These are phyloP conservation scores for Coptodon bakossiorum DNA, from an alignment of 2,113 vertebrate species.

Conservation along the genomic window DNA sequence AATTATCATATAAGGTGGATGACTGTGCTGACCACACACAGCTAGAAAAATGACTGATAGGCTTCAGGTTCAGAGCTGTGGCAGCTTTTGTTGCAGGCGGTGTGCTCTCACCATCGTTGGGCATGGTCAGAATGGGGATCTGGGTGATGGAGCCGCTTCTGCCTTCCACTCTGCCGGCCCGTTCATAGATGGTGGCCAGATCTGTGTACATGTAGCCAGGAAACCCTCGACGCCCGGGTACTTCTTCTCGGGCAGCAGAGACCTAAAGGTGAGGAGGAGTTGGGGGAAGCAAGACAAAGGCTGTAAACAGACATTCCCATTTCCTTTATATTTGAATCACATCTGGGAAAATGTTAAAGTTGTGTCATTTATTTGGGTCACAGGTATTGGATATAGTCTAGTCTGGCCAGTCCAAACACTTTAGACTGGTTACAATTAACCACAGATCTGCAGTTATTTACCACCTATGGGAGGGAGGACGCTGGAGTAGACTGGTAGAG, in stretches of 20 bases:
- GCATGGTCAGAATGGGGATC: conserved; percentile 75
- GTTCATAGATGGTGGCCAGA: conserved; percentile 75
- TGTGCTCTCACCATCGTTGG: conserved; percentile 60
- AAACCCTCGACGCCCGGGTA: conserved; percentile 69
- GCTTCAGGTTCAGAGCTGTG: neutral
- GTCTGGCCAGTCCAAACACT: neutral
- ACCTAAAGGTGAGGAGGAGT: conserved; percentile 33
- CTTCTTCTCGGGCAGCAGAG: conserved; percentile 71
- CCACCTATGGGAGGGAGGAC: neutral
- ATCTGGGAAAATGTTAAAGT: neutral
- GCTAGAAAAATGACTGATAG: neutral
- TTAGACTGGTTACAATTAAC: neutral
- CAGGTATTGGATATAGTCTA: neutral
- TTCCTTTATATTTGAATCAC: neutral
- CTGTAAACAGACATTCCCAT: neutral
- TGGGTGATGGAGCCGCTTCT: conserved; percentile 81
- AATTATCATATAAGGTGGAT: neutral
- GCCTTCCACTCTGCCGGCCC: conserved; percentile 71
- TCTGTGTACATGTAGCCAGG: conserved; percentile 77
- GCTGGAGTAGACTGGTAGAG: neutral
- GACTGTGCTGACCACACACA: neutral
- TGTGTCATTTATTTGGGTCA: neutral
- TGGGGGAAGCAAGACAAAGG: neutral
- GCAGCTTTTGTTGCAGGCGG: neutral
- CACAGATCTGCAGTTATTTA: accelerated